phyloP scores from a whole-genome alignment of 2,113 vertebrate genomes.

The Bubalus kerabau region DNA sequence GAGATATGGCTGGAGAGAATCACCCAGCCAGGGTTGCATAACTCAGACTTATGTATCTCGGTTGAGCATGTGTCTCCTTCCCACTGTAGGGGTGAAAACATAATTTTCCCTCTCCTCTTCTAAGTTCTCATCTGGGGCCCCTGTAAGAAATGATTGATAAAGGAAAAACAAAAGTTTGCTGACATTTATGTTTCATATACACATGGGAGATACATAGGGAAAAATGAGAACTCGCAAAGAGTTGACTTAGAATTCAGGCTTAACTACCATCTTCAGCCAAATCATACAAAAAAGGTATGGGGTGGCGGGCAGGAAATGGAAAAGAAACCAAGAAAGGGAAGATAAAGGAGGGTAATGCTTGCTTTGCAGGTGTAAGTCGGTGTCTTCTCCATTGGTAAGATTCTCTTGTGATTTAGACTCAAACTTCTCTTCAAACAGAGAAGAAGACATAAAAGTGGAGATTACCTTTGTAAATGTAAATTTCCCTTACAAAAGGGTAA shows the following conservation, averaged over 20 bases:
- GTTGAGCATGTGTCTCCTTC: background rate
- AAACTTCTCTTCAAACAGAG: background rate
- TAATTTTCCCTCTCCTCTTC: background rate
- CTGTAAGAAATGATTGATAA: background rate
- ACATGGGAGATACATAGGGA: background rate
- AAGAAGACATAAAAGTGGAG: background rate
- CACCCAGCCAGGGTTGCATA: background rate
- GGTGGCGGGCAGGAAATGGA: background rate
- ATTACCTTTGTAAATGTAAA: background rate
- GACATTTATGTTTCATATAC: background rate
- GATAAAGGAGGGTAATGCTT: background rate
- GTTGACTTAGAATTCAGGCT: background rate
- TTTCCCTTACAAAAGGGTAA: background rate
- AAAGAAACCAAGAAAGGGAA: background rate
- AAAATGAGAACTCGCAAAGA: background rate
- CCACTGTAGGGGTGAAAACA: background rate
- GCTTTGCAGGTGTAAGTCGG: background rate
- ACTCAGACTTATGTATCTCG: background rate
- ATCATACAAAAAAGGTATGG: background rate
- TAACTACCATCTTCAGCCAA: background rate
- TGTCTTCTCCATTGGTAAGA: background rate
- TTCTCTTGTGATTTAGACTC: background rate
- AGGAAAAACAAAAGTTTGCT: background rate
- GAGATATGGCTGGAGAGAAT: background rate
- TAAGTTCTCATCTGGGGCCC: background rate